Conservation (phyloP, 2,113 vertebrate species). For the Chloroceryle aenea region DNA sequence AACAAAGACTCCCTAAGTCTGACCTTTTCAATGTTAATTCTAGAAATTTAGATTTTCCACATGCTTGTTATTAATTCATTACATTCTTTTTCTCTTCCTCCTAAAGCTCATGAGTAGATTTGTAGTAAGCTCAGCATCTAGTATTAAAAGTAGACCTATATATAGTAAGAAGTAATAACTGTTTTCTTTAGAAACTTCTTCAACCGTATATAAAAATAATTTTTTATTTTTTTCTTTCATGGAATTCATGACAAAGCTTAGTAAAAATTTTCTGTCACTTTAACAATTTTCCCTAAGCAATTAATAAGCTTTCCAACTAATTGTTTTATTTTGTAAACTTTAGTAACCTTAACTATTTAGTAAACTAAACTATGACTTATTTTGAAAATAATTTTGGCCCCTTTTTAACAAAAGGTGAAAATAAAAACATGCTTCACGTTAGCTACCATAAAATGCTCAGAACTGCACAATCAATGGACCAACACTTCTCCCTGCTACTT, state of each 20-base stretch:
- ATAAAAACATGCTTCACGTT: not conserved
- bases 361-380: not conserved
- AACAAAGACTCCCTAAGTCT: not conserved
- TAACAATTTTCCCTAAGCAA: not conserved
- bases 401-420: not conserved
- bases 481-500: not conserved
- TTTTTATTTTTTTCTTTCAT: not conserved
- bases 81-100: not conserved
- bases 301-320: not conserved
- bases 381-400: not conserved
- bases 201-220: not conserved
- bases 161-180: not conserved
- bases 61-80: not conserved
- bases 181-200: not conserved
- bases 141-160: not conserved
- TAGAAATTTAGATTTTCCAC: not conserved
- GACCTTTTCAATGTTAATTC: not conserved
- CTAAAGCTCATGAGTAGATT: not conserved
- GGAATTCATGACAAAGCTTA: not conserved
- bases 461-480: not conserved
- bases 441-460: not conserved
- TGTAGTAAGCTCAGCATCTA: not conserved
- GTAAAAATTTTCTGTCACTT: not conserved
- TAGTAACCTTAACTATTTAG: no score
- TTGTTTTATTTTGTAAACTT: not conserved